Base-by-base conservation (phyloP, 2,113 vertebrate genomes). In the Stictonetta naevosa region DNA sequence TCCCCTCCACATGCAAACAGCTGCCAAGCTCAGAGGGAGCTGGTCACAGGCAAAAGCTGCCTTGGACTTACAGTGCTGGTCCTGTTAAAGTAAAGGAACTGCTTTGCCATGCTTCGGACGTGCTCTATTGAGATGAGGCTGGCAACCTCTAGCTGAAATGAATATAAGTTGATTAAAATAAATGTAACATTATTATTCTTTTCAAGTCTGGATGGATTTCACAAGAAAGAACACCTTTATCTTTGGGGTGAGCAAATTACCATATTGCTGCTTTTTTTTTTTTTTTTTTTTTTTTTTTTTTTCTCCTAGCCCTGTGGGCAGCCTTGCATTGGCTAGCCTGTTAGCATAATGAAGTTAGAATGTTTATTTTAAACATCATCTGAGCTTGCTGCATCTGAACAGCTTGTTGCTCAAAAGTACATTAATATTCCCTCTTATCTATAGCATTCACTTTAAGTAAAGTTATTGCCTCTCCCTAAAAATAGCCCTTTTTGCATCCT, bases 81-180 rank as follows among this genome's bases (percentile, higher is more conserved):
- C 46, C 97, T 97, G 52, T 99, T 99, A 34, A 99, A 97, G 22
- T 82, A 93, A 66, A 99, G 96, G 38, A 98, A 38, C 97, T 99
- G 99, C 90, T 99, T 98, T 34, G 99, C 99, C 98, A 98, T 97
- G 56, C 97, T 99, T n/a, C 96, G 93, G 18, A 98, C 77, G 31
- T 91, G 95, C 31, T 96, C 95, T n/a, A 94, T 97, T 0, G 98
- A 98, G 81, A 98, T 90, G 2, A 98, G 96, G 59, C 97, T 98
- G 77, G 98, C 98, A 94, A 99, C 95, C 48, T 98, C 98, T 31
- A 99, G 97, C 99, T 99, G 86, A 64, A 96, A 91, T 2, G 16
- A 91, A 77, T 36, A 90, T 58, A 67, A 71, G 86, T 83, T 66
- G 23, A 31, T 90, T 91, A 38, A 69, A 80, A 92, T 46, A 90